These are phyloP conservation scores for Drosophila falleni DNA, from an alignment of 2,888 invertebrate genomes.

Conservation along the genomic window DNA sequence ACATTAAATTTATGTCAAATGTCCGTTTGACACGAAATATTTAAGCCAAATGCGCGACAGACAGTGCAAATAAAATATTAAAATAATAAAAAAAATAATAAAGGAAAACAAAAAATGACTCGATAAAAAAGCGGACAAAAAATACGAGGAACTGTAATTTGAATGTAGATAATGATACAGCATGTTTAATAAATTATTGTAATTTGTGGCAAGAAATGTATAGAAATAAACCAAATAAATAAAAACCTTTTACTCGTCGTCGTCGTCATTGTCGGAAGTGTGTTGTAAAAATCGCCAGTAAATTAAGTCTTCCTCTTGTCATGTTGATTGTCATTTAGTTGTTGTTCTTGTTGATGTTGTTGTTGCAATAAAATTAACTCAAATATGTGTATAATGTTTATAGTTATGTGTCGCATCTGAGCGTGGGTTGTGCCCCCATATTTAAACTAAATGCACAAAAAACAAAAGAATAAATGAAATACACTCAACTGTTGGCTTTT, in stretches of 20 bases:
- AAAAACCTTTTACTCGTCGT: slow-evolving; percentile 29
- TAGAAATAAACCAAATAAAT: slow-evolving; percentile 36
- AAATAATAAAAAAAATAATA: slow-evolving; percentile 47
- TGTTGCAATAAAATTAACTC: slow-evolving; percentile 75
- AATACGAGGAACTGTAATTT: slow-evolving; percentile 41
- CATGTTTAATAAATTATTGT: slow-evolving; percentile 74
- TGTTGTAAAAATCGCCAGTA: slow-evolving; percentile 59
- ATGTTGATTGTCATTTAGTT: slow-evolving; percentile 41
- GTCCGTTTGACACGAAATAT: slow-evolving; percentile 83
- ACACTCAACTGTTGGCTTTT: slow-evolving; percentile 22
- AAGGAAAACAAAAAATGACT: slow-evolving; percentile 25
- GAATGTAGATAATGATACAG: slow-evolving; percentile 56
- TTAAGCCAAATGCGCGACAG: slow-evolving; percentile 72
- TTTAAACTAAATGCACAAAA: slow-evolving; percentile 70
- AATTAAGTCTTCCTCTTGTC: slow-evolving; percentile 61
- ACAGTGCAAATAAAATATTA: slow-evolving; percentile 65
- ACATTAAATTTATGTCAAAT: slow-evolving; percentile 84
- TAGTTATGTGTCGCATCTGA: slow-evolving; percentile 62
- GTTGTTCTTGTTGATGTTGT: slow-evolving; percentile 9
- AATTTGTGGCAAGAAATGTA: slow-evolving; percentile 67
- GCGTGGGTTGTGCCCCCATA: slow-evolving; percentile 53
- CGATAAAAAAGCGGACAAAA: slow-evolving; percentile 29
- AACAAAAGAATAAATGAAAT: slow-evolving; percentile 4
- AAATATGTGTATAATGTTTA: slow-evolving; percentile 78
- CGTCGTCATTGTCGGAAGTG: slow-evolving; percentile 16